Base-by-base conservation (phyloP, 2,797 vertebrate genomes). In the Phataginus tricuspis region DNA sequence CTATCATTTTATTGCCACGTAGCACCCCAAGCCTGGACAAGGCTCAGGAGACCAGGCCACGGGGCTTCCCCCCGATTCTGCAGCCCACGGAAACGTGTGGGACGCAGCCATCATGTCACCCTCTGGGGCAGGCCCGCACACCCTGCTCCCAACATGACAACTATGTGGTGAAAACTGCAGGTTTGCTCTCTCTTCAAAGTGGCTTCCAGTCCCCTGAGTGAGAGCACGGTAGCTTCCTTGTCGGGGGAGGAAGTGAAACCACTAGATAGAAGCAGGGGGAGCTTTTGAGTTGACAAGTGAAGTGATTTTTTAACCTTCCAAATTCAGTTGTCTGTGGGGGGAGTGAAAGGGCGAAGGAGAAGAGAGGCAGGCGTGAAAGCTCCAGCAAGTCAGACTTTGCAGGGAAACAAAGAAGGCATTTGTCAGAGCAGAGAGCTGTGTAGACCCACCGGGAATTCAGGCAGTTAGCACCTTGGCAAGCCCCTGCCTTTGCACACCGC, bases 401-500 rank as follows among this genome's bases (percentile, higher is more conserved):
- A 9, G 64, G 89, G 94, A 97, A 98, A 98, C 97, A 98, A 98
- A 98, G 87, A 94, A 66, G 88, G 75, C 34, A 9, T 94, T 96
- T 98, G 96, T 97, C 98, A 98, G 95, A 21, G 45, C 18, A 19
- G 4, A 53, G 84, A 86, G 16, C 92, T 84, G 37, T 88, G n/a
- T 4, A 45, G 97, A 78, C 71, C 94, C 95, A 15, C 5, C 0
- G 83, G 42, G 97, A 96, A 91, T 57, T 25, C 49, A 94, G 39
- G 92, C 95, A 11, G 95, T 97, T 11, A 92, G 71, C 49, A 77
- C 96, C 96, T 97, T 97, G 97, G 97, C 96, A 95, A 77, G 93
- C 13, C 96, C 79, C 95, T 97, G 78, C 95, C 4, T 92, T 69
- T 53, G 74, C 97, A 91, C 94, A 86, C 83, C 74, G 11, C 95